Evolutionary conservation across 2,888 invertebrate genomes (phyloP), one percentile per base, ranked within the genome.

Genomic region (Oxytorus armatus): DNA sequence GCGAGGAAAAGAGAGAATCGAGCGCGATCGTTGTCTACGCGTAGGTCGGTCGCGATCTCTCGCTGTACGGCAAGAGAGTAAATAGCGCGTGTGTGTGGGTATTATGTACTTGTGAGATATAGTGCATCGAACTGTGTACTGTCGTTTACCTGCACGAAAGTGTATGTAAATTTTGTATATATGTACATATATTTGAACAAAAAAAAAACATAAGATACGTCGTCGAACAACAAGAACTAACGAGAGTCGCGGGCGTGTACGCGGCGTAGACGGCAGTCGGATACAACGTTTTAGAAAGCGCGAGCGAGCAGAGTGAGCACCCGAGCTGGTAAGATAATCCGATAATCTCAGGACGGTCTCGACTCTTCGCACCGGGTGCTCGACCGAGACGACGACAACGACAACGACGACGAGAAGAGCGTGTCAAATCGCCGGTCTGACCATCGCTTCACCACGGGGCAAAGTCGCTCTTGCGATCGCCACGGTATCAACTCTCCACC

Each of bases 191-290:
- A 49, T 49, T 1, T 39, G 23, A 51, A 39, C 8, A 44, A 76
- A 69, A 66, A 68, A 10, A 14, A 25, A 68, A 61, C 39, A 23
- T 59, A 66, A 66, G 42, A 55, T 73, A 76, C 66, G 77, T 61
- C 79, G 70, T 72, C 77, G 81, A 84, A 84, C 83, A 84, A 83
- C 81, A 69, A 55, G 77, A 82, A 65, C 76, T 82, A 85, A 84
- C 78, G 79, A 81, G 82, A 79, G 69, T 79, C 55, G 68, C 79
- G 82, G 74, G 84, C 61, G 80, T 82, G 80, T 73, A 69, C 44
- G 65, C 68, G n/a, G 78, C 80, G 81, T 82, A 83, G 82, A 79
- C 65, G 36, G 77, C 77, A 70, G 74, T 73, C 63, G 10, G 72
- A 61, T 49, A 51, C 66, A 72, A 75, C 72, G 80, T 81, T 81